A percentile compares a stretch with the other conserved stretches of the same genome.
Conservation (phyloP, 2,113 vertebrate species). For the Charadrius vociferus region DNA sequence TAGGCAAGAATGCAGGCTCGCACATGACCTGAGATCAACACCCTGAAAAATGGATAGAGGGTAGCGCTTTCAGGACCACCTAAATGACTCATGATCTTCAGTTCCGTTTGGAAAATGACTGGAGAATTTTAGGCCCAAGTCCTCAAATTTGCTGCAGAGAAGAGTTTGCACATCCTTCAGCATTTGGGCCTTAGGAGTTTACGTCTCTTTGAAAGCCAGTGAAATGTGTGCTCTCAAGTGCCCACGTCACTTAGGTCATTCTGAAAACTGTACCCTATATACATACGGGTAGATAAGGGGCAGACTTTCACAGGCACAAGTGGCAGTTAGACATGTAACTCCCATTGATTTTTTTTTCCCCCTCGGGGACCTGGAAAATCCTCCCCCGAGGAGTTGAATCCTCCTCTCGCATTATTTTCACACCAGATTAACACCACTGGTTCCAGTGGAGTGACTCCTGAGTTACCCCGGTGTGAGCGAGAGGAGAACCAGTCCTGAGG, state of each 20-base stretch:
- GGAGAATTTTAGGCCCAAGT: neutral
- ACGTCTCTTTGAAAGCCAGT: neutral
- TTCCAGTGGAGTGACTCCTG: constrained; percentile 65
- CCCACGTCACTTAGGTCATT: constrained; percentile 42
- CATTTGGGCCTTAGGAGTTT: neutral
- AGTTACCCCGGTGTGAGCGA: constrained; percentile 64
- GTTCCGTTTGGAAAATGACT: neutral
- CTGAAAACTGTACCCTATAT: constrained; percentile 69
- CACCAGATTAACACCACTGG: constrained; percentile 67
- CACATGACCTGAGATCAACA: constrained; percentile 66
- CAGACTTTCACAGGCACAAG: constrained; percentile 72
- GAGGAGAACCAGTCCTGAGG: constrained; percentile 71
- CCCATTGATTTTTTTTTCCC: constrained; percentile 61
- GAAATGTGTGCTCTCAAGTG: neutral
- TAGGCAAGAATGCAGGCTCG: constrained; percentile 61
- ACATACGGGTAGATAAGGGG: constrained; percentile 63
- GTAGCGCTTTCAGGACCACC: constrained; percentile 46
- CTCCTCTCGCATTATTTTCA: constrained; percentile 55
- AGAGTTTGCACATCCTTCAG: neutral
- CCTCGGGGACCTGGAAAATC: constrained; percentile 62
- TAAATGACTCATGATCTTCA: constrained; percentile 35
- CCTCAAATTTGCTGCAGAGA: neutral
- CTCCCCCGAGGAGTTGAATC: constrained; percentile 55
- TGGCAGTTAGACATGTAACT: constrained; percentile 72
- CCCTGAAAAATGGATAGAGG: constrained; percentile 66